These are phyloP conservation scores for Globodera rostochiensis DNA, from an alignment of 1,140 invertebrate genomes.

Conservation along the genomic window DNA sequence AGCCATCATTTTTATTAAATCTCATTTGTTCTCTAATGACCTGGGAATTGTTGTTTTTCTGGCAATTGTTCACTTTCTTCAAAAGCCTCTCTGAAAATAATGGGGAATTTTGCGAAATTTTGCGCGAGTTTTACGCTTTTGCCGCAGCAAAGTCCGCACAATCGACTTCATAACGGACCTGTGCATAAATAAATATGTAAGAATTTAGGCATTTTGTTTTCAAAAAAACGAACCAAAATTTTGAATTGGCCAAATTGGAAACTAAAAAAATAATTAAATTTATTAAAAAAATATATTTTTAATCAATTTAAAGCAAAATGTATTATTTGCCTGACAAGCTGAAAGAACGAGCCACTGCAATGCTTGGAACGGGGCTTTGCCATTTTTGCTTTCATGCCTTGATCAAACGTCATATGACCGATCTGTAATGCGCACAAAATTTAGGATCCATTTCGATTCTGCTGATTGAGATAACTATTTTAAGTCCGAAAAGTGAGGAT, in stretches of 20 bases:
- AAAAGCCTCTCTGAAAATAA: constrained; percentile 9
- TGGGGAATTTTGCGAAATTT: constrained; percentile 8
- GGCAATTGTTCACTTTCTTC: constrained; percentile 56
- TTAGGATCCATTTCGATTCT: too few species aligned
- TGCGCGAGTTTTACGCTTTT: constrained; percentile 5
- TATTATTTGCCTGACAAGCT: constrained; percentile 44
- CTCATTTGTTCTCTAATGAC: constrained; percentile 41
- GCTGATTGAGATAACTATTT: too few species aligned
- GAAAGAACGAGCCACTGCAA: constrained; percentile 63
- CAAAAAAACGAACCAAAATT: constrained; percentile 43
- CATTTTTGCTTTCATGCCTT: constrained; percentile 60
- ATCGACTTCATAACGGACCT: constrained; percentile 62
- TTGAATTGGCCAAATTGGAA: constrained; percentile 64
- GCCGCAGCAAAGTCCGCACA: constrained; percentile 56
- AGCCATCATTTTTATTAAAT: too few species aligned
- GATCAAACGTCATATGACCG: constrained; percentile 63
- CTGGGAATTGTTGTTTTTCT: constrained; percentile 53
- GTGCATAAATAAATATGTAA: not conserved
- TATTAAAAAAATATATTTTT: not conserved
- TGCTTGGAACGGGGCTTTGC: constrained; percentile 60
- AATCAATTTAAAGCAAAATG: not conserved
- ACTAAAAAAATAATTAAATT: constrained; percentile 10
- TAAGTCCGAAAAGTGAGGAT: too few species aligned
- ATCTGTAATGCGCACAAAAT: constrained; percentile 43
- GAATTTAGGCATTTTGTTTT: not conserved